These are phyloP conservation scores for Emydura subglobosa DNA, from an alignment of 2,113 vertebrate genomes.

Conservation along the genomic window DNA sequence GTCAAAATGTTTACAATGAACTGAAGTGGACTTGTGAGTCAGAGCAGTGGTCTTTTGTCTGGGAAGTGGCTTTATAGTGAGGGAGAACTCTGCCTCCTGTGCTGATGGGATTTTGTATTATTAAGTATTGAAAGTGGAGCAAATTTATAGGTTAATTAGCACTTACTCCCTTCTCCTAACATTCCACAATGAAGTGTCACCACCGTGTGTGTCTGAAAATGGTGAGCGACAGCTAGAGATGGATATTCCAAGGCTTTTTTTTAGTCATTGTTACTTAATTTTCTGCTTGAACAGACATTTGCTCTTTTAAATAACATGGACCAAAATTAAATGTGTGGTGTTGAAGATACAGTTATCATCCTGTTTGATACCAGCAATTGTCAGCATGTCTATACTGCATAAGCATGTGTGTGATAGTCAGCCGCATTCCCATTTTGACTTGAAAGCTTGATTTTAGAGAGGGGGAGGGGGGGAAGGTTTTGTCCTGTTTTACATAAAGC, in stretches of 20 bases:
- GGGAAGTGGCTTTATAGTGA: constrained; percentile 36
- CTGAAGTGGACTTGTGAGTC: constrained; percentile 34
- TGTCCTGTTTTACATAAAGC: not conserved
- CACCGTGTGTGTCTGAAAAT: accelerated
- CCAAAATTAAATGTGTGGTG: not conserved
- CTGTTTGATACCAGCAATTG: not conserved
- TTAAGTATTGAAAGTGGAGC: constrained; percentile 30
- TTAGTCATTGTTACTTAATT: not conserved
- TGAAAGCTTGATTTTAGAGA: not conserved
- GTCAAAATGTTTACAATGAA: constrained; percentile 71
- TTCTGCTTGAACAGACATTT: not conserved
- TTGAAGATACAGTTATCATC: not conserved
- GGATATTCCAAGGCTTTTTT: not conserved
- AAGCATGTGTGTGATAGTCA: not conserved
- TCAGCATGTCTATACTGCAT: not conserved
- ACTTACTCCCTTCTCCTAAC: constrained; percentile 18
- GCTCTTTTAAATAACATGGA: not conserved
- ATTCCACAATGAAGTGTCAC: not conserved
- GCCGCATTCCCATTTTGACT: not conserved
- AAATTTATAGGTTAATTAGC: constrained; percentile 65
- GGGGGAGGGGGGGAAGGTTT: too few relatives aligned
- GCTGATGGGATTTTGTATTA: constrained; percentile 7
- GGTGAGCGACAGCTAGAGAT: not conserved
- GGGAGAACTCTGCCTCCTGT: constrained; percentile 27
- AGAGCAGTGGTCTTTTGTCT: constrained; percentile 46